Base-by-base conservation (phyloP, 1,140 invertebrate species). In the Notospermus geniculatus region DNA sequence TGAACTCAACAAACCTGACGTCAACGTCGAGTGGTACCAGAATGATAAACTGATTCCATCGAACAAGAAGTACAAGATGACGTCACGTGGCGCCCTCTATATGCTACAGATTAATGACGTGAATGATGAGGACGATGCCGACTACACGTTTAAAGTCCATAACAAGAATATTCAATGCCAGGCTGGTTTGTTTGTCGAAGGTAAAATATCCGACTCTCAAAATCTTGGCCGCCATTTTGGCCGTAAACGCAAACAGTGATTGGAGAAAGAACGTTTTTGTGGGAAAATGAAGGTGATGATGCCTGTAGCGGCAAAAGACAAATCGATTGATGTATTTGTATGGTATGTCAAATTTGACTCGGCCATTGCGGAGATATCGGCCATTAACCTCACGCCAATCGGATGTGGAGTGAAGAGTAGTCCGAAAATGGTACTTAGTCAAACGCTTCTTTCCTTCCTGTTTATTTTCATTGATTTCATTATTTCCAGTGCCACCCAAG, bases 1-100 rank as follows among this genome's bases (percentile, higher is more conserved):
- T 64, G 71, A 73, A 58, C 61, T 80, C 9, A 76, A 96, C 93
- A 22, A 91, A 88, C 60, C 95, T 92, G 4, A 90, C 84, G 17
- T 68, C 22, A 60, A 64, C 15, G 88, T 96, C 63, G 87, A 90
- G 69, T 99, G 96, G 96, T 87, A 85, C 15, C 92, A 91, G 75
- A 89, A 92, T 71, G 86, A 86, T 9, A 82, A 87, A 45, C 85
- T 85, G 64, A 60, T 76, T 32, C 32, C 27, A 19, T 74, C 76
- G 50, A 77, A 76, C 46, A 75, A 77, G 41, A 75, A 79, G 56
- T 77, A 77, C 53, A 75, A 71, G 56, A 54, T 75, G 50, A 71
- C 71, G 4, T 5, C n/a, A 7, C 19, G 25, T 23, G 46, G 46
- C 4, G n/a, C 46, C n/a, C 46, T 7, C 9, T 27, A 50, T n/a